A percentile compares a stretch with the other conserved stretches of the same genome.
Evolutionary conservation across 1,140 invertebrate genomes (phyloP).

Genomic region (Cryptotermes secundus): DNA sequence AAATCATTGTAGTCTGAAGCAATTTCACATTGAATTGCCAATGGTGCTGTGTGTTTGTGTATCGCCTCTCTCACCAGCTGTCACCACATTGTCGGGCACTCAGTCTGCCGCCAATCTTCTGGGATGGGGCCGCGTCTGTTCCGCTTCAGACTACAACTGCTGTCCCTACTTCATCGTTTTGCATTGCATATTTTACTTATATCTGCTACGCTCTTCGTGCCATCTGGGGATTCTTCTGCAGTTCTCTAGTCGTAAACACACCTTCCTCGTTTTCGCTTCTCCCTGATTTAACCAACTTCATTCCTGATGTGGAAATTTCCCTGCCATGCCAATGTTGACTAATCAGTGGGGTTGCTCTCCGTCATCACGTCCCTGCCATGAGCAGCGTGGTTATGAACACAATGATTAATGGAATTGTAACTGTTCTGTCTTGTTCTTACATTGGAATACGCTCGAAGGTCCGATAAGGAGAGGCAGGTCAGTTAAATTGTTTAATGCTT

Average conservation of each 20-base stretch:
- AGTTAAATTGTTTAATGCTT: too few relatives aligned
- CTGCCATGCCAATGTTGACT: too few relatives aligned
- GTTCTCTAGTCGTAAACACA: neutral
- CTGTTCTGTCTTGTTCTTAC: too few relatives aligned
- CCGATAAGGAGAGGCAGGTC: too few relatives aligned
- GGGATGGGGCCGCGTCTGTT: neutral
- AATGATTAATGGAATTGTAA: too few relatives aligned
- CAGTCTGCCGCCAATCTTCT: neutral
- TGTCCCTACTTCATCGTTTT: neutral
- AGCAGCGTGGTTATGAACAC: too few relatives aligned
- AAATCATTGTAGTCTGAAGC: neutral
- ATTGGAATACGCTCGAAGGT: too few relatives aligned
- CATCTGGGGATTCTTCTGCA: neutral
- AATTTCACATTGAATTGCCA: neutral
- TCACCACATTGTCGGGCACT: neutral
- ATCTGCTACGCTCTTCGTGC: neutral
- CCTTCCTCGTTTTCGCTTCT: neutral
- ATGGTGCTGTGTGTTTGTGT: neutral
- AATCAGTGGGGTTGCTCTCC: too few relatives aligned
- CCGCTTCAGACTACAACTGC: neutral
- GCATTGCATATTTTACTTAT: conserved; percentile 7
- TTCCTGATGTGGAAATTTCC: neutral
- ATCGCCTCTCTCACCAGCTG: neutral
- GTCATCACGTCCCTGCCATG: too few relatives aligned
- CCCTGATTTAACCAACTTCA: neutral